Percentiles rank a stretch among this genome's conserved stretches.
phyloP scores from a whole-genome alignment of 2,888 invertebrate genomes.

The Ceraclea dissimilis region DNA sequence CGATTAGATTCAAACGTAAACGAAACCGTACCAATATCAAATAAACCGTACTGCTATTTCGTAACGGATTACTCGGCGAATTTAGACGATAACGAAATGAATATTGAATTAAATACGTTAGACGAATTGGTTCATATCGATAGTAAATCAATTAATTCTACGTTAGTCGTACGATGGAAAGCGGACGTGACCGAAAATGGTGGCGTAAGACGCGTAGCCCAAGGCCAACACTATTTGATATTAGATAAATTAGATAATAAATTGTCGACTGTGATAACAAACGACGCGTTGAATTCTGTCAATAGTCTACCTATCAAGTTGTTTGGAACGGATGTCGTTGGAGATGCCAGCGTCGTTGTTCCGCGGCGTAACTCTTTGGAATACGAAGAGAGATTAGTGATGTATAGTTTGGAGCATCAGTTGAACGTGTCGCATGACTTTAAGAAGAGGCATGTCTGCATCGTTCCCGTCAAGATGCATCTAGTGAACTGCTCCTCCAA shows the following conservation, averaged over 20 bases:
- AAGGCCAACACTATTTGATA: slow-evolving; percentile 65
- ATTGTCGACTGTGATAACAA: slow-evolving; percentile 40
- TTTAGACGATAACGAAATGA: slow-evolving; percentile 30
- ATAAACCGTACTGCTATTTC: slow-evolving; percentile 37
- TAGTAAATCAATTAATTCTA: slow-evolving; percentile 39
- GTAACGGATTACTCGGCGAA: slow-evolving; percentile 34
- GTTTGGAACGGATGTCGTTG: slow-evolving; percentile 37
- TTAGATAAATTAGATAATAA: slow-evolving; percentile 52
- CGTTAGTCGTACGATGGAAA: slow-evolving; percentile 48
- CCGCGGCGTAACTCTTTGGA: slow-evolving; percentile 32
- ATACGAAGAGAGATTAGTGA: slow-evolving; percentile 45
- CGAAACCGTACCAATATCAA: slow-evolving; percentile 32
- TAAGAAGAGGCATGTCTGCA: slow-evolving; percentile 49
- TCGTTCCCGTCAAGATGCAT: slow-evolving; percentile 59
- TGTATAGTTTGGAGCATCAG: slow-evolving; percentile 52
- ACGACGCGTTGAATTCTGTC: slow-evolving; percentile 30
- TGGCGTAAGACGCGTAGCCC: slow-evolving; percentile 45
- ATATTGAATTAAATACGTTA: slow-evolving; percentile 29
- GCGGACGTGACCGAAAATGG: slow-evolving; percentile 48
- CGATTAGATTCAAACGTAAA: slow-evolving; percentile 33
- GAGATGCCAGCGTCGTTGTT: slow-evolving; percentile 30
- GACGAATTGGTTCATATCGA: slow-evolving; percentile 27
- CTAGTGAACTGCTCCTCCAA: slow-evolving; percentile 59
- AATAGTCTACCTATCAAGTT: slow-evolving; percentile 38
- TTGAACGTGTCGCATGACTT: slow-evolving; percentile 57